Evolutionary conservation across 2,888 invertebrate species (phyloP).

Genomic region (Tachina fera): DNA sequence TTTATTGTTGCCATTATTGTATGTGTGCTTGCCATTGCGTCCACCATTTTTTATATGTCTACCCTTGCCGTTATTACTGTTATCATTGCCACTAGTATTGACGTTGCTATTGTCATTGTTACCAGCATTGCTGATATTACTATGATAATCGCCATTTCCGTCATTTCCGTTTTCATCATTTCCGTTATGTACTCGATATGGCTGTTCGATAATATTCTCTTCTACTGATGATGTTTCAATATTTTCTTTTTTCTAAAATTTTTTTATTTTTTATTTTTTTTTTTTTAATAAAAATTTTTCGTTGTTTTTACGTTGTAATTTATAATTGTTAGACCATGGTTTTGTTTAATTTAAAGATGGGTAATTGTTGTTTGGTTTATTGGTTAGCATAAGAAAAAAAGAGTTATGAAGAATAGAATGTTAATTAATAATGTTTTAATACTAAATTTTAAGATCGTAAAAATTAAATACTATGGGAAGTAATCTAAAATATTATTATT

Average conservation of each 20-base stretch:
- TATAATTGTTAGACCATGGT: conserved; percentile 5
- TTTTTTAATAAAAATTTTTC: conserved; percentile 11
- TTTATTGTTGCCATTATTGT: conserved; percentile 64
- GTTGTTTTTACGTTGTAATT: background rate
- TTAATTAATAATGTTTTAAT: background rate
- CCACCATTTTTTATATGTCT: conserved; percentile 65
- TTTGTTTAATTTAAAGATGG: background rate
- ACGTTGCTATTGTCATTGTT: conserved; percentile 66
- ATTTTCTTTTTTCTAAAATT: conserved; percentile 80
- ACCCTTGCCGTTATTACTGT: conserved; percentile 53
- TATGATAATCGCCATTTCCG: conserved; percentile 82
- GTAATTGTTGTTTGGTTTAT: conserved; percentile 26
- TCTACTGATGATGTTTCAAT: conserved; percentile 81
- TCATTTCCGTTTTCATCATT: conserved; percentile 82
- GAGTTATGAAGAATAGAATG: background rate
- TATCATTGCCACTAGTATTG: conserved; percentile 59
- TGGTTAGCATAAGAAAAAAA: background rate
- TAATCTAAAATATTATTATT: too few species aligned
- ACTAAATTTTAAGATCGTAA: background rate
- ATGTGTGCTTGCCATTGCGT: conserved; percentile 72
- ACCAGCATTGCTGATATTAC: conserved; percentile 73
- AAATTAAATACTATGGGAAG: background rate
- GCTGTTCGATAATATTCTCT: conserved; percentile 82
- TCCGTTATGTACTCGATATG: conserved; percentile 82
- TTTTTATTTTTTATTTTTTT: conserved; percentile 35